A percentile compares a stretch with the other conserved stretches of the same genome.
Evolutionary conservation across 2,113 vertebrate species (phyloP).

Genomic region (Tetrao urogallus): DNA sequence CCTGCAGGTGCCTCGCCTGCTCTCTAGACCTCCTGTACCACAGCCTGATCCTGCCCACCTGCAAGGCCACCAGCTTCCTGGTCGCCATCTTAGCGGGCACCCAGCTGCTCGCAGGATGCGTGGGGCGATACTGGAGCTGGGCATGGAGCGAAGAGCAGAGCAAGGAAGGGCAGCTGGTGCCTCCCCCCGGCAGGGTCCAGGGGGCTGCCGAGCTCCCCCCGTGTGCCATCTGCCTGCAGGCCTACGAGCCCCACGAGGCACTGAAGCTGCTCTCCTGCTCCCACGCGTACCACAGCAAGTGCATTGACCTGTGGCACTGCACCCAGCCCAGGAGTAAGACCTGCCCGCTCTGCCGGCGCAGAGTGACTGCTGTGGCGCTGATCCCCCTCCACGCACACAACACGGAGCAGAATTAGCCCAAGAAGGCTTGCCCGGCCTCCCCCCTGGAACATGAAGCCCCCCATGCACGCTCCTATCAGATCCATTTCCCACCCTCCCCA

Average conservation of each 20-base stretch:
- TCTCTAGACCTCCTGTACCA: not conserved
- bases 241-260: not conserved
- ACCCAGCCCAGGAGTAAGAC: slow-evolving; percentile 69
- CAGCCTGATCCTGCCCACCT: not conserved
- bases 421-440: not conserved
- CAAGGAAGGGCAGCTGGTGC: fast-evolving
- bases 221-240: slow-evolving; percentile 78
- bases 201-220: fast-evolving
- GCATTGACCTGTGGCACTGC: slow-evolving; percentile 85
- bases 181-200: fast-evolving
- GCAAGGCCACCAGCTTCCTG: not conserved
- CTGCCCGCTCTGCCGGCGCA: slow-evolving; percentile 86
- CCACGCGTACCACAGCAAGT: slow-evolving; percentile 83
- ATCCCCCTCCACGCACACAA: fast-evolving
- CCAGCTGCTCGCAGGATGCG: not conserved
- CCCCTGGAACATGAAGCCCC: not conserved
- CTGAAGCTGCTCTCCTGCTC: slow-evolving; percentile 75
- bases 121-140: not conserved
- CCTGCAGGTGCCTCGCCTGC: not conserved
- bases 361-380: slow-evolving; percentile 61
- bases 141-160: not conserved
- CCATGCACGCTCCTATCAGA: fast-evolving
- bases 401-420: fast-evolving
- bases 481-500: not conserved
- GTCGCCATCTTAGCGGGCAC: not conserved